Conservation (phyloP, 2,113 vertebrate genomes). For the Aegotheles bennettii region DNA sequence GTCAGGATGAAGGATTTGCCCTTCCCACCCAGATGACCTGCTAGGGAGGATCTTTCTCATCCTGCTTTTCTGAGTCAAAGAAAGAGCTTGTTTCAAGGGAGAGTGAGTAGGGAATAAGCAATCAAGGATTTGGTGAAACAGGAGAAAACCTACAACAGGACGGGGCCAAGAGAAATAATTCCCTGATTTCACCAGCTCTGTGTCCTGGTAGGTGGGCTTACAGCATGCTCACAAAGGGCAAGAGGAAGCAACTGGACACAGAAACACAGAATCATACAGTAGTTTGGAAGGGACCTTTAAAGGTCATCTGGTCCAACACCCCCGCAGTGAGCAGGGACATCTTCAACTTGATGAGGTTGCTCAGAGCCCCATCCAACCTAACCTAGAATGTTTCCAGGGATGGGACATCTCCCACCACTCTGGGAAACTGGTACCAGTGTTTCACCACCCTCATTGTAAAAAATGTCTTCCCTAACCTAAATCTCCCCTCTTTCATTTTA, state of each 20-base stretch:
- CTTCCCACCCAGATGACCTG: neutral
- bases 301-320: too few species aligned
- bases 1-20: neutral
- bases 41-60: neutral
- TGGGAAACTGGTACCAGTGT: too few species aligned
- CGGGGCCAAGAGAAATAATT: neutral
- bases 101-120: neutral
- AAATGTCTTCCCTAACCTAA: too few species aligned
- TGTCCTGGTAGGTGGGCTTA: neutral
- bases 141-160: neutral
- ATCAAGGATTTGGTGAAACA: neutral
- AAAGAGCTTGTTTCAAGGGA: neutral
- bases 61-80: neutral
- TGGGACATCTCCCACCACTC: too few species aligned
- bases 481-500: too few species aligned
- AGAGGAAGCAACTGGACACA: neutral
- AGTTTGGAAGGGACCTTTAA: too few species aligned
- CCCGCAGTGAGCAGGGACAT: too few species aligned
- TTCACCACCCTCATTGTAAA: too few species aligned
- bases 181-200: neutral
- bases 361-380: too few species aligned
- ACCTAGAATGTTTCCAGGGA: too few species aligned
- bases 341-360: too few species aligned
- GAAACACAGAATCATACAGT: too few species aligned
- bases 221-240: neutral